Conservation (phyloP, 2,888 invertebrate species). For the Microctonus brassicae region DNA sequence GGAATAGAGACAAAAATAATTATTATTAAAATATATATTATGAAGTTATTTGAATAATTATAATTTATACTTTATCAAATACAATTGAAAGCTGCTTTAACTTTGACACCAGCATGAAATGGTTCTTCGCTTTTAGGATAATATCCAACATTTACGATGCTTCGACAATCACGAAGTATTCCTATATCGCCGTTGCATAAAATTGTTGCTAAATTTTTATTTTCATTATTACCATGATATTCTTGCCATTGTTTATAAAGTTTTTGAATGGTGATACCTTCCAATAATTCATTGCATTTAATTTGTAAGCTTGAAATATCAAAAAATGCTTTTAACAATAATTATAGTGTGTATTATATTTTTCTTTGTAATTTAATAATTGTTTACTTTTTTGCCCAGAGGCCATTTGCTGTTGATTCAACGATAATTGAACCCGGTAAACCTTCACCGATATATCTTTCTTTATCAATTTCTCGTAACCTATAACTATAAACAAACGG, state of each 20-base stretch:
- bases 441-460: conserved; percentile 54
- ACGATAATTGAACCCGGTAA: conserved; percentile 53
- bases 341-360: not conserved
- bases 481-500: conserved; percentile 50
- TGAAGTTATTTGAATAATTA: not conserved
- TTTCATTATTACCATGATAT: conserved; percentile 40
- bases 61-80: not conserved
- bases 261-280: conserved; percentile 48
- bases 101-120: conserved; percentile 38
- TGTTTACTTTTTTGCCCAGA: conserved; percentile 56
- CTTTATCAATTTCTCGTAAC: conserved; percentile 56
- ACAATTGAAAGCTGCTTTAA: conserved; percentile 39
- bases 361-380: not conserved
- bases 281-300: conserved; percentile 56
- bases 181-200: conserved; percentile 54
- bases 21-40: not conserved
- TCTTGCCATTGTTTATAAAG: conserved; percentile 57
- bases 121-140: not conserved
- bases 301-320: conserved; percentile 50
- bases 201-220: conserved; percentile 44
- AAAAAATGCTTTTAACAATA: conserved; percentile 4
- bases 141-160: conserved; percentile 32
- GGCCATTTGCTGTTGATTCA: conserved; percentile 54
- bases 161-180: conserved; percentile 42
- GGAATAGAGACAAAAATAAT: not conserved